Evolutionary conservation across 2,888 invertebrate species (phyloP), one percentile per base, ranked within the genome.

Genomic region (Proisotoma minuta): DNA sequence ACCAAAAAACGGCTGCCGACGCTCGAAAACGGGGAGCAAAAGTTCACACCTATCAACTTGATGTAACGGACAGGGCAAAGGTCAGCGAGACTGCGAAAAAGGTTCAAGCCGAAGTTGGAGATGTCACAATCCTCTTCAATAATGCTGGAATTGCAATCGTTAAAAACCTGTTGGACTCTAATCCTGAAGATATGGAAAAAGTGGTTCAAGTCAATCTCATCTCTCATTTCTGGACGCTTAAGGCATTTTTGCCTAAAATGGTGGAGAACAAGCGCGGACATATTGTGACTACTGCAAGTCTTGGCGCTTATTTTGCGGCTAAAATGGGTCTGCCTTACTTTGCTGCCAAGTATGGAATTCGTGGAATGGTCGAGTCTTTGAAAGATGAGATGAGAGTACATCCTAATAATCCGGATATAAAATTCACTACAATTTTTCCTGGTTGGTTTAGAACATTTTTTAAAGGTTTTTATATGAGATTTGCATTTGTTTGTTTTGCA

Each of bases 91-190:
- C 54, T 34, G 59, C 68, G 2, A 40, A 59, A 22, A 62, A 58
- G 51, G 78, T 84, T 10, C 80, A 78, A 68, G 78, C 77, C 49
- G 82, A 84, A 52, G 72, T 84, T 28, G 84, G 84, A n/a, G 79
- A 80, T 74, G 79, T 84, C 12, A 83, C 83, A 57, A 84, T 85
- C 82, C 70, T 85, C 53, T 82, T 84, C 66, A 91, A 91, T 78
- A 91, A 91, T 79, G 91, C 91, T 0, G 91, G 91, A 4, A 87
- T 91, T 4, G 15, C 50, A 1, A 2, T 1, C 3, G n/a, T 23
- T 8, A n/a, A n/a, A 3, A n/a, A n/a, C 18, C 59, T 59, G 8
- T 27, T 59, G 1, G 54, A 77, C 0, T 78, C 81, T 63, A 80
- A 82, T 34, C 79, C 82, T 1, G 79, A 79, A 67, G 80, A 83